Evolutionary conservation across 2,113 vertebrate genomes (phyloP).

Genomic region (Rhinopithecus roxellana): DNA sequence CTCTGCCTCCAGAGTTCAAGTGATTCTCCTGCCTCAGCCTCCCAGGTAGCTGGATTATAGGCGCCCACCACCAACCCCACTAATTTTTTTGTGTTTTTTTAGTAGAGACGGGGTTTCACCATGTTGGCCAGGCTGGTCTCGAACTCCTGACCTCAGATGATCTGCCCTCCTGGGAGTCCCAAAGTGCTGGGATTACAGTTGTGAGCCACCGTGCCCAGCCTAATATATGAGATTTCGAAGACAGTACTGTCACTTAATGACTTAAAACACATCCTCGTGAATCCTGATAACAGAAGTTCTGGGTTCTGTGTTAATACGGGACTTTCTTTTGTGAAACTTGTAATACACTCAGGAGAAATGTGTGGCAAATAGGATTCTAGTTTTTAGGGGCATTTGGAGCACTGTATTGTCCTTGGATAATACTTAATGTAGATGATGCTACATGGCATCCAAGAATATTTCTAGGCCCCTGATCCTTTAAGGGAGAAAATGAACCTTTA

Average conservation of each 20-base stretch:
- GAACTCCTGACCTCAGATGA: too few species aligned
- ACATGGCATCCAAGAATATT: neutral
- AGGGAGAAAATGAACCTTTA: neutral
- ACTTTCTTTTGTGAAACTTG: neutral
- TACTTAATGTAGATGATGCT: neutral
- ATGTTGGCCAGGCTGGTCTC: too few species aligned
- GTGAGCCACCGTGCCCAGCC: neutral
- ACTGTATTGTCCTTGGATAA: neutral
- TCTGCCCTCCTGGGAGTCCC: too few species aligned
- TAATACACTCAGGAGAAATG: neutral
- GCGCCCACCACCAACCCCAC: too few species aligned
- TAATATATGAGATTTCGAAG: neutral
- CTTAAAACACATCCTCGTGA: neutral
- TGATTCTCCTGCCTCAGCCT: too few species aligned
- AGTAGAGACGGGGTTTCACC: too few species aligned
- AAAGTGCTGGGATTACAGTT: too few species aligned
- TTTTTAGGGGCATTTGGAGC: too few species aligned
- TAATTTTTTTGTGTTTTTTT: too few species aligned
- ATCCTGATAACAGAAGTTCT: neutral
- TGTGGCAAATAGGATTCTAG: neutral
- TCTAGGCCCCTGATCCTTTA: neutral
- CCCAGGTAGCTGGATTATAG: too few species aligned
- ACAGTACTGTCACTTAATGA: neutral
- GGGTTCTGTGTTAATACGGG: neutral
- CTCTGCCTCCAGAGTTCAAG: too few species aligned